Evolutionary conservation across 2,113 vertebrate species (phyloP), one percentile per base, ranked within the genome.

Genomic region (Plotosus lineatus): DNA sequence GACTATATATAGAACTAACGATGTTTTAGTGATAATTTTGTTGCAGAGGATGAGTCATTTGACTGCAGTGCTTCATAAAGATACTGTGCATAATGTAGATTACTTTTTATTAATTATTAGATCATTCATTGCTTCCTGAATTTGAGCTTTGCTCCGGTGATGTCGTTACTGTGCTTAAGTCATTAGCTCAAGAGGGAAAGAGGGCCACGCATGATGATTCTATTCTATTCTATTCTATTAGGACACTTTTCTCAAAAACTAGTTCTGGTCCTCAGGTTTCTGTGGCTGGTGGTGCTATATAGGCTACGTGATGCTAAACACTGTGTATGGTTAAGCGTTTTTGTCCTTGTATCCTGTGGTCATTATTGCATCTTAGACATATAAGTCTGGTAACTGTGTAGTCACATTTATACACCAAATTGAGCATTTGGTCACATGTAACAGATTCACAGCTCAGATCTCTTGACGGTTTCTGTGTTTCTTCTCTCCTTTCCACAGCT

Each of bases 401-500:
- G 40, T 56, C 74, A 71, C 53, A 8, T 40, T 82, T 50, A 68
- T 50, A 68, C 1, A 51, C 51, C 3, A 55, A 55, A 19, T 8
- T 14, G 36, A 58, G 78, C 78, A 31, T 26, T 44, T 68, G 36
- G 65, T 53, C 3, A 40, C 51, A 5, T 21, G 55, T 51, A 68
- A 26, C 23, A 31, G 28, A 40, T 46, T 48, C 75, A 73, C 53
- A 76, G 63, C 46, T 79, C 50, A 50, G 55, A 40, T 46, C 48
- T 56, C 80, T 84, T 72, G 79, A 85, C 76, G 26, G 14, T 19
- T 23, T 77, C 11, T 83, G 78, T 68, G 86, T 2, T 78, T 82
- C 75, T 82, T 77, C 14, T 83, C 72, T 66, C 84, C 14, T 83
- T 69, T 66, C 84, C 79, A 58, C 94, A 98, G 96, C 88, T 90